Base-by-base conservation (phyloP, 2,797 vertebrate genomes). In the Dermochelys coriacea region DNA sequence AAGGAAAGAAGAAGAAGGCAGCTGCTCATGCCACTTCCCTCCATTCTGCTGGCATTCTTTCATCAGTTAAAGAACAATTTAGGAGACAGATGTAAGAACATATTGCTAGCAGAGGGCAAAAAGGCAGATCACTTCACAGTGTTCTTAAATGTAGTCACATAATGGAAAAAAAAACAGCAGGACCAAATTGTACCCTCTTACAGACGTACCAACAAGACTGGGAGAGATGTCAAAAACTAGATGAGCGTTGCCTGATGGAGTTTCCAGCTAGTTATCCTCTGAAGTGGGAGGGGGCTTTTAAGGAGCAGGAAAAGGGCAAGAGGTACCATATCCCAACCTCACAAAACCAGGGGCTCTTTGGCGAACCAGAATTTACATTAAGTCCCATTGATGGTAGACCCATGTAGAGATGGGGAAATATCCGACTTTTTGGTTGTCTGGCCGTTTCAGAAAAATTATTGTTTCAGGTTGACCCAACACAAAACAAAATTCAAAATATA, bases 101-200 rank as follows among this genome's bases (percentile, higher is more conserved):
- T 21, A 27, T 2, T 84, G 82, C 74, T 50, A 87, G n/a, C 3
- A 87, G 82, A 81, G 86, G 57, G 82, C 51, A 18, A 64, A 85
- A 88, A 78, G 3, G 21, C 71, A 86, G 64, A n/a, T 61, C 54
- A 25, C 25, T 90, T 31, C 57, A 86, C 10, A 5, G 54, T 16
- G 74, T 81, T 94, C 74, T 84, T 57, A 91, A 87, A 94, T 86
- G 89, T 92, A 95, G 92, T 52, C 12, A 86, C 45, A 85, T 82
- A 91, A 95, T 47, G 87, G 85, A 91, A 83, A 45, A 90, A 81
- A 64, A 92, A 81, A 1, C 19, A n/a, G n/a, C 0, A 59, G 49
- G 34, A 52, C 64, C 23, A 47, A 57, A 21, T 3, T 12, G 47
- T 52, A 88, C 49, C 87, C 82, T 81, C 19, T 68, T 45, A 21